Evolutionary conservation across 2,797 vertebrate genomes (phyloP), one percentile per base, ranked within the genome.

Genomic region (Sebastes hopkinsi): DNA sequence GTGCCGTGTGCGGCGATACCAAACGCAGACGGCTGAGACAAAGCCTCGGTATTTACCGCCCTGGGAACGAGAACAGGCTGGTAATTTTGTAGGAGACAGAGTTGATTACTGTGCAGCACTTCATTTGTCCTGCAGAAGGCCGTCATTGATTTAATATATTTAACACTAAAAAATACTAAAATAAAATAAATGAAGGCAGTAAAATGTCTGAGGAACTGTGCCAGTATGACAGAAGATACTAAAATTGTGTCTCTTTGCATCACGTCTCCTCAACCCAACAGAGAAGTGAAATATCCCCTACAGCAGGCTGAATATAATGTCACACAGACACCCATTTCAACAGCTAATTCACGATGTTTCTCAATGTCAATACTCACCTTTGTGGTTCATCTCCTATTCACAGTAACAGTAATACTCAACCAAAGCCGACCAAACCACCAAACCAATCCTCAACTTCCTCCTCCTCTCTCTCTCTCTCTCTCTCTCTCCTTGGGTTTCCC

Each of bases 401-500:
- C 59, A 54, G 25, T 3, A 60, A 55, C 22, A 30, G 67, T 38
- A 30, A 50, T 8, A 61, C 46, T 27, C 3, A 67, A 62, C 72
- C 69, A 75, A 72, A 82, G 73, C 59, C 30, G 59, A 72, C 56
- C 72, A 72, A 64, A 72, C 65, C 61, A 62, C 54, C 46, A 69
- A 79, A 62, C 71, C 79, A 76, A 42, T 50, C 68, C 64, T 32
- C 22, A 42, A 22, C 76, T 75, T 72, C 77, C 59, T 68, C 69
- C 54, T 52, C 62, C 50, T 59, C 73, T 52, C 55, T 65, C 81
- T 78, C 54, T 70, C 56, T 54, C 29, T 60, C 73, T 52, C 55
- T 65, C 82, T 78, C 71, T 20, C 66, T 77, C 88, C 89, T 90
- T 79, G 81, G 89, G 88, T 93, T 93, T 93, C 81, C 91, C 93